phyloP scores from a whole-genome alignment of 2,797 vertebrate species.

The Sebastes vulpes region DNA sequence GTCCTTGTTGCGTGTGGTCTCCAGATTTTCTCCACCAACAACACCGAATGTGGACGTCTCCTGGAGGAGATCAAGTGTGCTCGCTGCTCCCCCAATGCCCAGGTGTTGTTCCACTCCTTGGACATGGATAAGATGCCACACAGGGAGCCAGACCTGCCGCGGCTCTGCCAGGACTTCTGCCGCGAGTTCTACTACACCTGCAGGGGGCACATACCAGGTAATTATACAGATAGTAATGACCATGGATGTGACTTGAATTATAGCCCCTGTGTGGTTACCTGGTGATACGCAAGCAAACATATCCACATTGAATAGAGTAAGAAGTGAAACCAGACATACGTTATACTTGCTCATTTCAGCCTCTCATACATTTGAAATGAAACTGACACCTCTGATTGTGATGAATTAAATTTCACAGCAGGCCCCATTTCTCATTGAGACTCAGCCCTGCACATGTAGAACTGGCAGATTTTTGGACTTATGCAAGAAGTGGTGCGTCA shows the following conservation, averaged over 20 bases:
- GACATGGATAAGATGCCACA: conserved; percentile 90
- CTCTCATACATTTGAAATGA: conserved; percentile 14
- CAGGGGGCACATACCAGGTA: conserved; percentile 98
- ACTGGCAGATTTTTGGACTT: conserved; percentile 63
- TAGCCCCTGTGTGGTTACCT: conserved; percentile 47
- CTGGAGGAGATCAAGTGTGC: conserved; percentile 98
- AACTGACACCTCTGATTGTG: conserved; percentile 27
- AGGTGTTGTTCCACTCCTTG: conserved; percentile 93
- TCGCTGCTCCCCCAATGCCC: conserved; percentile 96
- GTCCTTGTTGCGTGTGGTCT: conserved; percentile 67
- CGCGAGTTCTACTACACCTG: conserved; percentile 98
- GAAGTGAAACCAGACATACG: not conserved
- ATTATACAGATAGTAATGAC: conserved; percentile 62
- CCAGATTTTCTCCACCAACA: conserved; percentile 98
- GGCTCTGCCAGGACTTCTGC: conserved; percentile 97
- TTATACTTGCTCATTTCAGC: not conserved
- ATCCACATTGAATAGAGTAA: not conserved
- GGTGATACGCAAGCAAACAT: conserved; percentile 43
- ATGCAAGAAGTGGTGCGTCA: conserved; percentile 70
- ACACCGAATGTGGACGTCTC: conserved; percentile 96
- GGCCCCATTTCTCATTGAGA: conserved; percentile 35
- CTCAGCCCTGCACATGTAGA: conserved; percentile 48
- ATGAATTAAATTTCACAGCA: conserved; percentile 45
- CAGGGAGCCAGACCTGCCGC: conserved; percentile 92
- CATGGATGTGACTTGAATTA: conserved; percentile 37